Evolutionary conservation across 1,140 invertebrate genomes (phyloP).

Genomic region (Drosophila dunni): DNA sequence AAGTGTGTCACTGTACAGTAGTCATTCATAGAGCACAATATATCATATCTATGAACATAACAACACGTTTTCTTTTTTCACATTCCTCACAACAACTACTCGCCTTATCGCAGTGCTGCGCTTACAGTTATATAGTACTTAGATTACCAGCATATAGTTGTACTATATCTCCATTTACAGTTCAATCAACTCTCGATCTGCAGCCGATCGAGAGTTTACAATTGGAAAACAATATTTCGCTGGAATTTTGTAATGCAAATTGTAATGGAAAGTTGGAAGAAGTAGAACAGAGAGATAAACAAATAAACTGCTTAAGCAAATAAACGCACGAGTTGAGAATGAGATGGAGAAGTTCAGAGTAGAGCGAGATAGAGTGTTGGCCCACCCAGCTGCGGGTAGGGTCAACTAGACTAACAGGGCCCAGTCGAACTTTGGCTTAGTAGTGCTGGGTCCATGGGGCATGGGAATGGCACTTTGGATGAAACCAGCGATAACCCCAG

Average conservation of each 20-base stretch:
- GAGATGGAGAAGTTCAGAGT: not conserved
- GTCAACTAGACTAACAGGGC: slow-evolving; percentile 54
- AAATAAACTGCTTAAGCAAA: slow-evolving; percentile 32
- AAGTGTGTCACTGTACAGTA: too few relatives aligned
- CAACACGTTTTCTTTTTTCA: slow-evolving; percentile 4
- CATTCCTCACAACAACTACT: not conserved
- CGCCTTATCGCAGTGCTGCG: slow-evolving; percentile 6
- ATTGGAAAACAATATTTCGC: slow-evolving; percentile 34
- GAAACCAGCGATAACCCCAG: slow-evolving; percentile 60
- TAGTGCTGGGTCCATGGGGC: slow-evolving; percentile 19
- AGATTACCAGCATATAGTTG: slow-evolving; percentile 2
- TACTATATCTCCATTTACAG: slow-evolving; percentile 5
- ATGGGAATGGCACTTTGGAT: slow-evolving; percentile 54
- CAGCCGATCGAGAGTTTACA: slow-evolving; percentile 38
- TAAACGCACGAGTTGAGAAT: slow-evolving; percentile 18
- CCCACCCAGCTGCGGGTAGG: slow-evolving; percentile 33
- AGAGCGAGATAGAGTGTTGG: not conserved
- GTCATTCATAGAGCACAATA: not conserved
- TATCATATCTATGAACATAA: not conserved
- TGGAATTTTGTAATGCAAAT: slow-evolving; percentile 47
- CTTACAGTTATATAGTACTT: slow-evolving; percentile 2
- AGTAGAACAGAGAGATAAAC: slow-evolving; percentile 43
- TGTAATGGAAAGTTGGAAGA: slow-evolving; percentile 32
- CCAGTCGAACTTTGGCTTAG: slow-evolving; percentile 43
- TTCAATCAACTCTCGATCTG: slow-evolving; percentile 49